Evolutionary conservation across 2,888 invertebrate species (phyloP).

Genomic region (Tenthredo scrophulariae): DNA sequence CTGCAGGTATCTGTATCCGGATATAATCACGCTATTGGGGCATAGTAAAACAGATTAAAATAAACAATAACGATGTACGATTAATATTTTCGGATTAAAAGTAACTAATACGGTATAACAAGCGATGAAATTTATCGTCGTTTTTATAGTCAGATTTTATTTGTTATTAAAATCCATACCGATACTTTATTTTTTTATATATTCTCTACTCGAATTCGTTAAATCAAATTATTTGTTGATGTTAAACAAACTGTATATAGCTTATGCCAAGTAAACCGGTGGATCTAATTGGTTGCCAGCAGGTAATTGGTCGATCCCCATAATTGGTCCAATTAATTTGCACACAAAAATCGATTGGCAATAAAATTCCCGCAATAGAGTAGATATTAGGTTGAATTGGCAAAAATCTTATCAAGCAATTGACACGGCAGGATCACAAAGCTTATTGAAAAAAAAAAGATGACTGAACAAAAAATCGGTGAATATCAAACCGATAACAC

Average conservation of each 20-base stretch:
- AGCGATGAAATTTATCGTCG: conserved; percentile 21
- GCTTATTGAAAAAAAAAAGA: neutral
- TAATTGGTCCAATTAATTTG: conserved; percentile 78
- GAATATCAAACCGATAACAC: neutral
- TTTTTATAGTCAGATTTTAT: conserved; percentile 25
- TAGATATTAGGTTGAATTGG: neutral
- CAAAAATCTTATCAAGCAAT: neutral
- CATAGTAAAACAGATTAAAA: neutral
- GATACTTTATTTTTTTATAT: neutral
- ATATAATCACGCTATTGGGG: neutral
- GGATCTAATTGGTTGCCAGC: conserved; percentile 75
- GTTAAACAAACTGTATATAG: conserved; percentile 19
- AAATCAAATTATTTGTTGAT: conserved; percentile 46
- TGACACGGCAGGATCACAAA: neutral
- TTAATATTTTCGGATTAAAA: conserved; percentile 21
- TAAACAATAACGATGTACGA: conserved; percentile 22
- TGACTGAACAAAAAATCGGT: neutral
- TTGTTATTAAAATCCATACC: conserved; percentile 29
- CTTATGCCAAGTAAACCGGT: conserved; percentile 68
- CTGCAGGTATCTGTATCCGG: neutral
- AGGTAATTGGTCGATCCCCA: conserved; percentile 73
- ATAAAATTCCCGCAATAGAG: conserved; percentile 59
- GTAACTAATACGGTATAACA: neutral
- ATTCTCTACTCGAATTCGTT: conserved; percentile 38
- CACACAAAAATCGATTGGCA: conserved; percentile 72